These are phyloP conservation scores for Cyphomyrmex costatus DNA, from an alignment of 1,140 invertebrate genomes.

Conservation along the genomic window DNA sequence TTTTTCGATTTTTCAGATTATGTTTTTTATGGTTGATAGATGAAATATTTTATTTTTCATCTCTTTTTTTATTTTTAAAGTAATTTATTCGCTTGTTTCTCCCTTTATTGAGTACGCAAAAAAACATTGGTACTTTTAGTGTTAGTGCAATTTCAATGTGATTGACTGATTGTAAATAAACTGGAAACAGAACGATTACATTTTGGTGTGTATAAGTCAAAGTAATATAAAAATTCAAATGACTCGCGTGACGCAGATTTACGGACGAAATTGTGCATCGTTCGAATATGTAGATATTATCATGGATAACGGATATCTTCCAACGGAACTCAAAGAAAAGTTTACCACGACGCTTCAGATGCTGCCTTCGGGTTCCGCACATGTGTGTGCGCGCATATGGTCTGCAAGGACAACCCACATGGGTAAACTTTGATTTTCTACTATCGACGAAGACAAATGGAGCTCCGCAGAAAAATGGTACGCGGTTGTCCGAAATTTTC, in stretches of 20 bases:
- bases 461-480: conserved; percentile 32
- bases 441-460: conserved; percentile 49
- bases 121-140: too few relatives aligned
- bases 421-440: conserved; percentile 60
- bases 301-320: conserved; percentile 55
- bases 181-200: neutral
- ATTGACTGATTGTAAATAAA: neutral
- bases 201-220: neutral
- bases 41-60: too few relatives aligned
- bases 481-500: conserved; percentile 46
- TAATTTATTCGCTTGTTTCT: too few relatives aligned
- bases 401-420: conserved; percentile 47
- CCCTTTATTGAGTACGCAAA: too few relatives aligned
- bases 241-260: neutral
- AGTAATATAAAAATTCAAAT: neutral
- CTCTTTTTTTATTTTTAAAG: too few relatives aligned
- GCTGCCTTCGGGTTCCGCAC: neutral
- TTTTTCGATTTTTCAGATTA: too few relatives aligned
- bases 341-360: conserved; percentile 27
- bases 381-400: conserved; percentile 47
- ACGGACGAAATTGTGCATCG: conserved; percentile 16
- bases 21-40: too few relatives aligned
- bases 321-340: conserved; percentile 54
- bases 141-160: neutral
- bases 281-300: conserved; percentile 41